Percentiles rank a stretch among this genome's conserved stretches.
Conservation (phyloP, 1,140 invertebrate genomes). For the Dryas iulia region DNA sequence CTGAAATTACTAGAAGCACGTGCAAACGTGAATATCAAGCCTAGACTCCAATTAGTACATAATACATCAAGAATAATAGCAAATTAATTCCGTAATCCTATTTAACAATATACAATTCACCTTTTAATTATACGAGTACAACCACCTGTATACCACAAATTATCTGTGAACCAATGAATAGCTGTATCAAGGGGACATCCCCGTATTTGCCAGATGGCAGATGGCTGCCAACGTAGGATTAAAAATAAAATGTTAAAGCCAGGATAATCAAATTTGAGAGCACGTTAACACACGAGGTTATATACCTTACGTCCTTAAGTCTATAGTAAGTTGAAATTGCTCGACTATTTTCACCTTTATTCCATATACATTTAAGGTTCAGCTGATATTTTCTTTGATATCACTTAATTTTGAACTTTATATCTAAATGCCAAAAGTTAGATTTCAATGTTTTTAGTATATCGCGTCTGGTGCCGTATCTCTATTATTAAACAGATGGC, state of each 20-base stretch:
- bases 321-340: not conserved
- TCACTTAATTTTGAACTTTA: not conserved
- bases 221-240: slow-evolving; percentile 7
- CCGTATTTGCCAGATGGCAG: not conserved
- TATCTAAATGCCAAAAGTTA: not conserved
- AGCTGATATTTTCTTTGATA: not conserved
- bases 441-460: not conserved
- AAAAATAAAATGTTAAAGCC: slow-evolving; percentile 17
- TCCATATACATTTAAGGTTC: not conserved
- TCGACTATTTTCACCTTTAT: not conserved
- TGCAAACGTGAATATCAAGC: too few relatives aligned
- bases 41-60: too few relatives aligned
- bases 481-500: slow-evolving; percentile 4
- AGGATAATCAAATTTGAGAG: slow-evolving; percentile 20
- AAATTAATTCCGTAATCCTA: too few relatives aligned
- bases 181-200: not conserved
- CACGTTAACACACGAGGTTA: slow-evolving; percentile 12
- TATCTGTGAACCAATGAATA: not conserved
- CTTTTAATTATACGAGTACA: too few relatives aligned
- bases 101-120: too few relatives aligned
- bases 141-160: not conserved
- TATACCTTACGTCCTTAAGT: not conserved
- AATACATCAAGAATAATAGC: too few relatives aligned
- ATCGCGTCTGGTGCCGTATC: not conserved
- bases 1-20: too few relatives aligned